Evolutionary conservation across 2,888 invertebrate species (phyloP).

Genomic region (Tiliacea aurago): DNA sequence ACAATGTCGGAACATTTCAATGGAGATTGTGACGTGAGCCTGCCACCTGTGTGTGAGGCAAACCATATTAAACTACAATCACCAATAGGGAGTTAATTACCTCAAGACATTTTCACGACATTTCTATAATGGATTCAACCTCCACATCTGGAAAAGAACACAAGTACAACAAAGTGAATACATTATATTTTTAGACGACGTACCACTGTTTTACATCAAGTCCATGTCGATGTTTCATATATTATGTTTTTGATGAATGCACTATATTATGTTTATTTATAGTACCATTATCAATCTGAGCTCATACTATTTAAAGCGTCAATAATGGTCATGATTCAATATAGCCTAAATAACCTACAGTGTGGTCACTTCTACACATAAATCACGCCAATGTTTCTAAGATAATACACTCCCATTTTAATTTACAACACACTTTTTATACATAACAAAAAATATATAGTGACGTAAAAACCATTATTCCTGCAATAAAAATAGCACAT

Average conservation of each 20-base stretch:
- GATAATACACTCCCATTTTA: slow-evolving; percentile 36
- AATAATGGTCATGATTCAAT: slow-evolving; percentile 28
- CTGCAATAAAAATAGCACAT: slow-evolving; percentile 56
- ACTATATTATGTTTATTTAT: slow-evolving; percentile 53
- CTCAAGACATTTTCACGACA: slow-evolving; percentile 90
- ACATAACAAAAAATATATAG: slow-evolving; percentile 9
- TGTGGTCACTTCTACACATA: slow-evolving; percentile 38
- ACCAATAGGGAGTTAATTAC: slow-evolving; percentile 90
- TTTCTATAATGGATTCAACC: slow-evolving; percentile 90
- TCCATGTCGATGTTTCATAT: slow-evolving; percentile 80
- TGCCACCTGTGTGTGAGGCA: slow-evolving; percentile 79
- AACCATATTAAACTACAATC: slow-evolving; percentile 87
- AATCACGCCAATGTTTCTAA: slow-evolving; percentile 33
- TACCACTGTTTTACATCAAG: slow-evolving; percentile 89
- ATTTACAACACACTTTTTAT: slow-evolving; percentile 33
- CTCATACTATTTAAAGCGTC: slow-evolving; percentile 25
- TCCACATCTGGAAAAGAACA: slow-evolving; percentile 91
- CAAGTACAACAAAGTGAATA: slow-evolving; percentile 91
- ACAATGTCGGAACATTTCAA: slow-evolving; percentile 53
- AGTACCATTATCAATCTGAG: slow-evolving; percentile 56
- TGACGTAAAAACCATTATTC: slow-evolving; percentile 40
- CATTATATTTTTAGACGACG: slow-evolving; percentile 81
- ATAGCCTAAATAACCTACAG: slow-evolving; percentile 18
- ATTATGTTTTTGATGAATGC: slow-evolving; percentile 53
- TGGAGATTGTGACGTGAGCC: slow-evolving; percentile 67